phyloP scores from a whole-genome alignment of 2,797 vertebrate species.

The Mastacembelus armatus region DNA sequence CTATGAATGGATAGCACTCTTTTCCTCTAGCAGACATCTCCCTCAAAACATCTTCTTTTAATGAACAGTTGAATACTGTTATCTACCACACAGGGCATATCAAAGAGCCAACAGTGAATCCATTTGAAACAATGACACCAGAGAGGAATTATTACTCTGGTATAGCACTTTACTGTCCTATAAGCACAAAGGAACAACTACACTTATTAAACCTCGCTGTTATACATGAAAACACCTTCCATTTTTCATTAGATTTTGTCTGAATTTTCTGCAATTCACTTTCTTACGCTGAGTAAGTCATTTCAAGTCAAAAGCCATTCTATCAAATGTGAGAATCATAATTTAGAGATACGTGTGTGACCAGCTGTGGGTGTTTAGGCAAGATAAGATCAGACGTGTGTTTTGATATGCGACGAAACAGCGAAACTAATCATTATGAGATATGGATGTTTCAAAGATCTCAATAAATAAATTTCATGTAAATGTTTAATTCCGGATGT shows the following conservation, averaged over 20 bases:
- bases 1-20: neutral
- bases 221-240: neutral
- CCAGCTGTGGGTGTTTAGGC: neutral
- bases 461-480: neutral
- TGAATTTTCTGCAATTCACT: neutral
- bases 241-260: neutral
- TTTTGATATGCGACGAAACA: neutral
- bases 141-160: conserved; percentile 19
- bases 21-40: neutral
- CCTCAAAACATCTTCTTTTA: neutral
- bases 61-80: too few relatives aligned
- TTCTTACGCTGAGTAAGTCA: neutral
- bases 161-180: neutral
- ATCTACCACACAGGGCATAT: conserved; percentile 4
- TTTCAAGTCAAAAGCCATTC: neutral
- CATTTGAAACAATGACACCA: conserved; percentile 19
- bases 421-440: neutral
- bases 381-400: neutral
- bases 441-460: neutral
- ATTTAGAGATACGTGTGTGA: neutral
- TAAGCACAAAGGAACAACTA: conserved; percentile 11
- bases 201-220: neutral
- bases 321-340: neutral
- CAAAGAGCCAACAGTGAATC: neutral
- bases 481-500: neutral